Percentiles rank a stretch among this genome's conserved stretches.
phyloP scores from a whole-genome alignment of 2,888 invertebrate species.

The Aradus depressus region DNA sequence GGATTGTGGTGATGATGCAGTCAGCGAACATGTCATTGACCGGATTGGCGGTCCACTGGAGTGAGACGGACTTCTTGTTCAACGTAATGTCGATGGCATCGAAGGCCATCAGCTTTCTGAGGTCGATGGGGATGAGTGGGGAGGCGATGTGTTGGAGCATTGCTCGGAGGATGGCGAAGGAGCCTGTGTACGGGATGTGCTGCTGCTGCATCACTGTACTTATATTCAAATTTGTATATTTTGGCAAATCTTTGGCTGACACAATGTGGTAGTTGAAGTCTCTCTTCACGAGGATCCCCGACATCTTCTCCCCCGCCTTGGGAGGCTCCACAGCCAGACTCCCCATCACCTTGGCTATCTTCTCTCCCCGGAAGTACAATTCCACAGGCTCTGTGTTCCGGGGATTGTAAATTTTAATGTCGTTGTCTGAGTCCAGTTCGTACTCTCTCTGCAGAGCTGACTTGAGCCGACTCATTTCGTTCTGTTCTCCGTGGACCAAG shows the following conservation, averaged over 20 bases:
- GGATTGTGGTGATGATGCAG: conserved; percentile 75
- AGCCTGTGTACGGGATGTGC: conserved; percentile 77
- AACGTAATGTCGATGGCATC: conserved; percentile 69
- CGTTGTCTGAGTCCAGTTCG: conserved; percentile 67
- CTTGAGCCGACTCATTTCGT: conserved; percentile 95
- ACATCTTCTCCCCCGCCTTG: conserved; percentile 61
- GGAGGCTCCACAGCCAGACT: conserved; percentile 74
- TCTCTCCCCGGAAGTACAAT: conserved; percentile 91
- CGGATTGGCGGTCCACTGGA: conserved; percentile 88
- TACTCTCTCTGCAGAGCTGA: conserved; percentile 89
- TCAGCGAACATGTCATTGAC: conserved; percentile 98
- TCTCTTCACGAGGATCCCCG: conserved; percentile 89
- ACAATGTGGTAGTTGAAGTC: conserved; percentile 97
- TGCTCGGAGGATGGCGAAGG: conserved; percentile 57
- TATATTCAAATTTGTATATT: conserved; percentile 92
- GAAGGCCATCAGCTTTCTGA: conserved; percentile 69
- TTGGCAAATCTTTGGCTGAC: conserved; percentile 79
- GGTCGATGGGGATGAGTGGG: conserved; percentile 56
- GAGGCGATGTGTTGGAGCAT: conserved; percentile 69
- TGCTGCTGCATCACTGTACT: conserved; percentile 86
- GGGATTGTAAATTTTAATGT: conserved; percentile 89
- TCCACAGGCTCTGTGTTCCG: conserved; percentile 88
- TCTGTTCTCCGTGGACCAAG: conserved; percentile 95
- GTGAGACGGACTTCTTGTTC: conserved; percentile 68
- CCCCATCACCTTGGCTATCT: conserved; percentile 97